Base-by-base conservation (phyloP, 64 coral and sea anemone genomes). In the Stylophora pistillata region DNA sequence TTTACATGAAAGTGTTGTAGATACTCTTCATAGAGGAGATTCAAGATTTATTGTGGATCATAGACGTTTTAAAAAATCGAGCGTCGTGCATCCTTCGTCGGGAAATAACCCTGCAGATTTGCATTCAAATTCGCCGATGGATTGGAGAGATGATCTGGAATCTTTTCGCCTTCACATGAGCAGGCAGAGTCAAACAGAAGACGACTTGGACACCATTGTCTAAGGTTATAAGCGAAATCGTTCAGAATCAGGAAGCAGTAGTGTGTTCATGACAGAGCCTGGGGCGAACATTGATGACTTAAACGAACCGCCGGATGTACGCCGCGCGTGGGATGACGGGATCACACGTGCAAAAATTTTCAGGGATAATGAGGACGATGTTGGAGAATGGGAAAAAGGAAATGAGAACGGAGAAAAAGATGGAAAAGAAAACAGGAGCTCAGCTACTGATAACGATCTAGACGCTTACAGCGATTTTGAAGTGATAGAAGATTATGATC, bases 401-500 rank as follows among this genome's bases (percentile, higher is more conserved):
- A 21, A 69, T 2, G 33, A 53, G 53, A 70, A 32, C 33, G 28
- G 37, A 3, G 37, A 47, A 47, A 47, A 7, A 47, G 7, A 47
- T 47, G 37, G 37, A 10, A 21, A 69, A 15, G 33, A 53, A 69
- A 70, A 32, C 33, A 21, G 37, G 53, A 84, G 80, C 53, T 53
- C 20, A 34, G 66, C 7, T 9, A 69, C 70, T 15, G 85, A 86
- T 62, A 71, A 66, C 55, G 89, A 91, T 37, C 41, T 15, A 20
- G 56, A 70, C 52, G 53, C 28, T 47, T 75, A 55, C 25, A 78
- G 78, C 54, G 80, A 86, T 21, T 68, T 78, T 58, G 74, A 78
- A 41, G 86, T 92, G 30, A 86, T 92, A 30, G 90, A 92, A 41
- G 81, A 92, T 65, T 86, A 85, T 37, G 90, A 92, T 71, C 82